Base-by-base conservation (phyloP, 2,797 vertebrate species). In the Gorsachius magnificus region DNA sequence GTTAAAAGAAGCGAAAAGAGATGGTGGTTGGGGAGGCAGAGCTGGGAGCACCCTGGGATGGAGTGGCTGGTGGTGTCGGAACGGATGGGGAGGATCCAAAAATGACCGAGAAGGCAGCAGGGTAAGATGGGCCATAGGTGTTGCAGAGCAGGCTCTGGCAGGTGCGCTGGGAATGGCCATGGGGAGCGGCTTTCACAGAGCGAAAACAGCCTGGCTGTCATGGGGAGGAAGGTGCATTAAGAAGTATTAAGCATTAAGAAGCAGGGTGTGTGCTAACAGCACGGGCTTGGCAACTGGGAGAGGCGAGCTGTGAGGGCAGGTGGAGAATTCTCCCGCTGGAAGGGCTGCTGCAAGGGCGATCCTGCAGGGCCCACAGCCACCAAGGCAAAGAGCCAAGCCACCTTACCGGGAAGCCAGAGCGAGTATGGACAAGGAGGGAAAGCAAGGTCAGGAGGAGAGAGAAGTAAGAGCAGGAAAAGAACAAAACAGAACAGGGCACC, bases 281-380 rank as follows among this genome's bases (percentile, higher is more conserved):
- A 81, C 1, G n/a, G 71, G 36, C 25, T 3, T 4, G 12, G 71
- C 50, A 78, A 19, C 57, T 48, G 35, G 57, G 63, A 84, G 54
- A 46, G 75, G 45, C 0, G 0, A 78, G 48, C 22, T 3, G 2
- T 17, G 41, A 33, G 35, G 13, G 35, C 21, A 35, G 5, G 41
- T 10, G 20, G 8, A 29, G 31, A 78, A 53, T 2, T 20, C 4
- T 20, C 4, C 16, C 0, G 1, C 76, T 75, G 65, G 45, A 83
- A 92, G 50, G 7, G 21, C 50, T 53, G 36, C 61, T 3, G 9
- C 28, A 29, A 35, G 31, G 38, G 43, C 2, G 11, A 60, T 31
- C 45, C 77, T 33, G 54, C 33, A 66, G 60, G 19, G 26, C 48
- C 20, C 36, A 17, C 53, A 46, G 41, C n/a, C 75, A 41, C 58